phyloP scores from a whole-genome alignment of 1,140 invertebrate species.

The Aplysia californica region DNA sequence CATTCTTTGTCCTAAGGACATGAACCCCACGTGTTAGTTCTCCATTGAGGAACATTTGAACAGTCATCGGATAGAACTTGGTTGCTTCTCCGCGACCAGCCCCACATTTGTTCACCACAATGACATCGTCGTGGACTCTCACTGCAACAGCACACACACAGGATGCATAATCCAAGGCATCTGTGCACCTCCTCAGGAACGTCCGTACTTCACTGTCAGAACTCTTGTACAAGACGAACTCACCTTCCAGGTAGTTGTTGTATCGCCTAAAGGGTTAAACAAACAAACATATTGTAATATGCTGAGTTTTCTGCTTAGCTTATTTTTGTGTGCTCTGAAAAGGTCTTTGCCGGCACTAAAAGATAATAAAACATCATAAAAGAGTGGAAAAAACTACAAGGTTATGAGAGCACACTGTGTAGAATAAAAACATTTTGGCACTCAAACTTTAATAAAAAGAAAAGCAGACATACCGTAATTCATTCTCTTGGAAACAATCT shows the following conservation, averaged over 20 bases:
- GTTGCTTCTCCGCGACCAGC: constrained; percentile 19
- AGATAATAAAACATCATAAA: no score
- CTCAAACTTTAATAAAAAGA: no score
- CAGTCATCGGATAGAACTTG: constrained; percentile 30
- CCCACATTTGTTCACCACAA: constrained; percentile 53
- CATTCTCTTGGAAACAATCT: no score
- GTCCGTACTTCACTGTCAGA: constrained; percentile 32
- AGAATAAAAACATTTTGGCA: no score
- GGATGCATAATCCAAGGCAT: constrained; percentile 26
- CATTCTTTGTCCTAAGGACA: constrained; percentile 30
- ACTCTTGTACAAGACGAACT: constrained; percentile 49
- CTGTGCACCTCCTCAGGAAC: constrained; percentile 40
- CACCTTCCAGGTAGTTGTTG: constrained; percentile 55
- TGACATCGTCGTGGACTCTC: constrained; percentile 52
- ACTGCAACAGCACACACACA: constrained; percentile 59
- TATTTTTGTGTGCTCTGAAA: no score
- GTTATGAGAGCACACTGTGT: no score
- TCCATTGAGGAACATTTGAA: constrained; percentile 45
- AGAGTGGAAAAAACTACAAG: no score
- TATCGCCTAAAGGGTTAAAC: constrained; percentile 47
- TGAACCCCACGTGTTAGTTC: constrained; percentile 40
- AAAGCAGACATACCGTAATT: no score
- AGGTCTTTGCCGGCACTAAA: no score
- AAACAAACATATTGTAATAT: constrained; percentile 15
- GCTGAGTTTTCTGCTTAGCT: neutral